Evolutionary conservation across 1,140 invertebrate species (phyloP).

Genomic region (Copidosoma floridanum): DNA sequence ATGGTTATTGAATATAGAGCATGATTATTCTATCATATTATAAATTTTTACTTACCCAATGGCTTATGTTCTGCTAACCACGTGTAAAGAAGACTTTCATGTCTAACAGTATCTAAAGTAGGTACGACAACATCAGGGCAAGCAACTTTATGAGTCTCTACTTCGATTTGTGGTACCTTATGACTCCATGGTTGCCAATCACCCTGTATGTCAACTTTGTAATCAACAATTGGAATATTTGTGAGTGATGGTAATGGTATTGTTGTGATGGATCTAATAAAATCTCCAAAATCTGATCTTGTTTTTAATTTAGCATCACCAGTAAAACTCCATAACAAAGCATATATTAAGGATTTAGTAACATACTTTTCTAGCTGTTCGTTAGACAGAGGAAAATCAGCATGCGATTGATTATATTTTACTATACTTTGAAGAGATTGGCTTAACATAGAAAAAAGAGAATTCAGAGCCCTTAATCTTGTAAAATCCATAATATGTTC

Average conservation of each 20-base stretch:
- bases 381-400: slow-evolving; percentile 90
- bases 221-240: slow-evolving; percentile 92
- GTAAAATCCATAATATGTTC: slow-evolving; percentile 99
- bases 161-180: slow-evolving; percentile 98
- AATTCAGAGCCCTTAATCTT: slow-evolving; percentile 86
- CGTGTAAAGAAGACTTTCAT: slow-evolving; percentile 95
- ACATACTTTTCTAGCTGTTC: slow-evolving; percentile 94
- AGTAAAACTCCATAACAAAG: slow-evolving; percentile 95
- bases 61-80: slow-evolving; percentile 99
- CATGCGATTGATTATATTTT: slow-evolving; percentile 88
- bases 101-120: slow-evolving; percentile 96
- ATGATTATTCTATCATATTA: no score
- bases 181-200: slow-evolving; percentile 97
- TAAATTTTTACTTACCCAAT: slow-evolving; percentile 77
- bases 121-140: slow-evolving; percentile 98
- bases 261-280: slow-evolving; percentile 91
- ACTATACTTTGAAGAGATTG: slow-evolving; percentile 88
- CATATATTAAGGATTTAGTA: slow-evolving; percentile 89
- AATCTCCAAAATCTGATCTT: slow-evolving; percentile 90
- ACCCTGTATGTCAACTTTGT: slow-evolving; percentile 86
- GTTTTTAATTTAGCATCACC: slow-evolving; percentile 97
- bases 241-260: slow-evolving; percentile 79
- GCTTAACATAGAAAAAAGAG: slow-evolving; percentile 97
- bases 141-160: slow-evolving; percentile 99
- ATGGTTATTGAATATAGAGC: no score